These are phyloP conservation scores for Heliopora coerulea DNA, from an alignment of 92 coral and sea anemone species.

Conservation along the genomic window DNA sequence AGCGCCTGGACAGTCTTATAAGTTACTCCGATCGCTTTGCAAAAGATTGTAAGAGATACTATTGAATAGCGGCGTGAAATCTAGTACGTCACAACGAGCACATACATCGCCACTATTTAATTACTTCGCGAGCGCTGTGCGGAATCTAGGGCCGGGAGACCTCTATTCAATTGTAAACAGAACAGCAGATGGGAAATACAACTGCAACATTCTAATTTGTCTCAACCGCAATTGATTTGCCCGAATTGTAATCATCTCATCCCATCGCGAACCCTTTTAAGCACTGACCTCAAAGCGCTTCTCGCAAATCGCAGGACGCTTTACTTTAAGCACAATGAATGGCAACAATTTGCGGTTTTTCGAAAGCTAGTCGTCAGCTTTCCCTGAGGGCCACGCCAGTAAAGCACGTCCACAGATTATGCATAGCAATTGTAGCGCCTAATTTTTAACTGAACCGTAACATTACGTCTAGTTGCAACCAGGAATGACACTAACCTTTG, in stretches of 20 bases:
- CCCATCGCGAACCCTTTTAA: background rate
- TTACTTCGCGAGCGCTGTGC: background rate
- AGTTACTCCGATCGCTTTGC: too few species aligned
- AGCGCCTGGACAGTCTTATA: too few species aligned
- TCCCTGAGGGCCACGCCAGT: background rate
- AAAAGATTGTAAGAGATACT: background rate
- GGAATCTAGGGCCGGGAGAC: background rate
- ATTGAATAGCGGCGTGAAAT: background rate
- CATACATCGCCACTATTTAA: background rate
- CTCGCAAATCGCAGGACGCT: background rate
- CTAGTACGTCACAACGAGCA: background rate
- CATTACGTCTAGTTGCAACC: background rate
- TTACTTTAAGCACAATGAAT: background rate
- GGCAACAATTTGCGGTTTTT: slow-evolving; percentile 2
- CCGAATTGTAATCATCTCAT: background rate
- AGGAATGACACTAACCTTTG: slow-evolving; percentile 64
- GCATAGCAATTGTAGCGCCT: background rate
- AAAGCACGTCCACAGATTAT: background rate
- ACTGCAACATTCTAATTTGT: slow-evolving; percentile 1
- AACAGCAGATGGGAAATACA: background rate
- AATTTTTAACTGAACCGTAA: background rate
- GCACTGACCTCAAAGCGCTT: background rate
- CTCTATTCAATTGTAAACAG: background rate
- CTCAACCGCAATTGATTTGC: background rate
- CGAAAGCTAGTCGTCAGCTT: background rate